phyloP scores from a whole-genome alignment of 2,888 invertebrate genomes.

The Acanthacorydalis orientalis region DNA sequence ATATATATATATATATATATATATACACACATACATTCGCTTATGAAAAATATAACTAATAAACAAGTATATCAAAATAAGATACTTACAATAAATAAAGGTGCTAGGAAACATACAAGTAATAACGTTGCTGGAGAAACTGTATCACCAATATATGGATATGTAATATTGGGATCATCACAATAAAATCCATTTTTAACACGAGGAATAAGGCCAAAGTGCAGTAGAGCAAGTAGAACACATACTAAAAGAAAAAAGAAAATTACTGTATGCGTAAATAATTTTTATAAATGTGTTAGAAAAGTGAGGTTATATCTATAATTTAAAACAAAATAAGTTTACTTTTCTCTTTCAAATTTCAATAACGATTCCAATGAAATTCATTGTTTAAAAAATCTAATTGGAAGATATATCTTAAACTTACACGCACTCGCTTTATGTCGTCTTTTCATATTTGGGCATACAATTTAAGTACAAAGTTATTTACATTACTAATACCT shows the following conservation, averaged over 20 bases:
- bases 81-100: conserved; percentile 38
- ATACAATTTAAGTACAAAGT: no score
- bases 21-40: background rate
- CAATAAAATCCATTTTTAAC: conserved; percentile 49
- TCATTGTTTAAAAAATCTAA: no score
- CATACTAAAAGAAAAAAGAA: conserved; percentile 34
- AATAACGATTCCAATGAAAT: no score
- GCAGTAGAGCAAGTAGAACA: conserved; percentile 38
- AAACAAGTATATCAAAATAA: background rate
- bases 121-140: conserved; percentile 39
- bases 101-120: conserved; percentile 33
- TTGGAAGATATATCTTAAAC: no score
- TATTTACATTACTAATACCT: no score
- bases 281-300: no score
- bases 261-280: background rate
- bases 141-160: conserved; percentile 50
- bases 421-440: no score
- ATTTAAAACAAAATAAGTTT: no score
- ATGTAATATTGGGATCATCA: conserved; percentile 50
- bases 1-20: no score
- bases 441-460: no score
- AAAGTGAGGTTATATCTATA: no score
- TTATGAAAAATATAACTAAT: background rate
- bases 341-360: no score
- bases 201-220: conserved; percentile 45